Conservation (phyloP, 53 echinoderm and acorn worm genomes). For the Apostichopus leukothele region DNA sequence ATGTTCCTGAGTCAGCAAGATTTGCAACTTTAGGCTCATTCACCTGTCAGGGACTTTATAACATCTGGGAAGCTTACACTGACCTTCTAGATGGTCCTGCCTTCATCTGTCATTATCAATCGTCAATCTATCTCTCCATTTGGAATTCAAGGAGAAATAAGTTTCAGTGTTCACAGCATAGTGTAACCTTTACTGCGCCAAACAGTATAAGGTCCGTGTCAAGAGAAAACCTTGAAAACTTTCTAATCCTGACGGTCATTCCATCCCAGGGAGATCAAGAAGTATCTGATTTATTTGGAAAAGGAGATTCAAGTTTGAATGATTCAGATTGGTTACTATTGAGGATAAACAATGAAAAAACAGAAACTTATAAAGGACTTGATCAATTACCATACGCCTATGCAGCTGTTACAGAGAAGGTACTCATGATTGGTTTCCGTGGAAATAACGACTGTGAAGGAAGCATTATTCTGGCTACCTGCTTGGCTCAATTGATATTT, state of each 20-base stretch:
- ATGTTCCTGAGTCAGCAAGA: neutral
- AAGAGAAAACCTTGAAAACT: neutral
- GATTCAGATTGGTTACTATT: slow-evolving; percentile 15
- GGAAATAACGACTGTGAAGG: neutral
- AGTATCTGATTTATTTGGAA: slow-evolving; percentile 1
- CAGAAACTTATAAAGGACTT: neutral
- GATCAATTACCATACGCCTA: neutral
- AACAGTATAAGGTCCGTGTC: neutral
- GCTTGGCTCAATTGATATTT: neutral
- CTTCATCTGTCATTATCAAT: slow-evolving; percentile 8
- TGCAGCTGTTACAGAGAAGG: slow-evolving; percentile 19
- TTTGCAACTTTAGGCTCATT: neutral
- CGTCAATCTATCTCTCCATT: neutral
- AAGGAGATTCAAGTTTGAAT: neutral
- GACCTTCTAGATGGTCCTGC: slow-evolving; percentile 13
- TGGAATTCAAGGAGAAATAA: slow-evolving; percentile 3
- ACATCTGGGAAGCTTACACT: neutral
- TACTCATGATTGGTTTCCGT: neutral
- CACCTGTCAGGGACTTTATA: neutral
- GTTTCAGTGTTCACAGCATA: neutral
- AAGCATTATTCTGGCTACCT: slow-evolving; percentile 2
- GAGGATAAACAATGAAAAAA: neutral
- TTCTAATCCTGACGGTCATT: neutral
- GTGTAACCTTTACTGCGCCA: neutral
- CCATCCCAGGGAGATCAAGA: neutral